These are phyloP conservation scores for Drosophila seguyi DNA, from an alignment of 1,140 invertebrate genomes.

Conservation along the genomic window DNA sequence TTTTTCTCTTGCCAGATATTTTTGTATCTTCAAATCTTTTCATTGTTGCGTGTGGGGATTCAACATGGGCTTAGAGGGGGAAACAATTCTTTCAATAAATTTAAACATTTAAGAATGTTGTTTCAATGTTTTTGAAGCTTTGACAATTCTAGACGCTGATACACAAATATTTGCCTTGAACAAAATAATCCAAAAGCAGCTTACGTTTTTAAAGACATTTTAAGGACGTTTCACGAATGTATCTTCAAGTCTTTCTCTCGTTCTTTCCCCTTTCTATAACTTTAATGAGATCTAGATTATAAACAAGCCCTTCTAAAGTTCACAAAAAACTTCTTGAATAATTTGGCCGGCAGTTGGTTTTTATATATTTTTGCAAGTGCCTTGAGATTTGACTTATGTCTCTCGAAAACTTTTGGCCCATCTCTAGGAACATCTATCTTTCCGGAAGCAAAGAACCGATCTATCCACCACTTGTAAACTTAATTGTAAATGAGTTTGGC, in stretches of 20 bases:
- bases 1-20: constrained; percentile 50
- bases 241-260: not conserved
- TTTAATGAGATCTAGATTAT: not conserved
- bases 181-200: not conserved
- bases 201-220: no score
- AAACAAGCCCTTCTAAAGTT: not conserved
- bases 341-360: not conserved
- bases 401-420: not conserved
- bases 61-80: not conserved
- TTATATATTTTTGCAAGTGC: not conserved
- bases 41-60: constrained; percentile 32
- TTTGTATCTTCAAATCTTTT: constrained; percentile 44
- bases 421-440: not conserved
- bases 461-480: not conserved
- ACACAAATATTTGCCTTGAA: not conserved
- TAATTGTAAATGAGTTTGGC: constrained; percentile 60
- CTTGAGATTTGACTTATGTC: constrained; percentile 4
- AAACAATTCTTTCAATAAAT: not conserved
- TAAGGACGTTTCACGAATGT: no score
- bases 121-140: not conserved
- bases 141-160: no score
- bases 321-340: not conserved
- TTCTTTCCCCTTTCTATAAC: not conserved
- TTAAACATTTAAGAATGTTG: not conserved
- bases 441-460: constrained; percentile 1